Evolutionary conservation across 2,888 invertebrate genomes (phyloP), one percentile per base, ranked within the genome.

Genomic region (Diarsia dahlii): DNA sequence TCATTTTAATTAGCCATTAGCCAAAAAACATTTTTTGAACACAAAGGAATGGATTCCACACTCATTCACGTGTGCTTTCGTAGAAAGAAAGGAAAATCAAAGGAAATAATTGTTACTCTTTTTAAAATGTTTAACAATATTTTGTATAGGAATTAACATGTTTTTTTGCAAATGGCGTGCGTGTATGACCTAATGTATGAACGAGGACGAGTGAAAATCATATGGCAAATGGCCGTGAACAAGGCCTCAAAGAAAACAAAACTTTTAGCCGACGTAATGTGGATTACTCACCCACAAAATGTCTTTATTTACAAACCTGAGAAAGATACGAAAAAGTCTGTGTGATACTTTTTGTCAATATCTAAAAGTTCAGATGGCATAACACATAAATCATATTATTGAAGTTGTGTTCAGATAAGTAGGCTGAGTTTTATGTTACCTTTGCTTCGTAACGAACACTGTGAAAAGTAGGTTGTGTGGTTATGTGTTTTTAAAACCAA

Each of bases 241-340:
- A 12, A 45, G 8, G 45, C 23, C 48, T 48, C 28, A 28, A 23
- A 71, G 62, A 56, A 70, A 73, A 73, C 28, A 78, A 82, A 78
- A 69, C n/a, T n/a, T 65, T 74, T 62, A 50, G 68, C 71, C 68
- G 28, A 69, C 71, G n/a, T 65, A 71, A 79, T 52, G 12, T 50
- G 39, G 64, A 67, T 77, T 54, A 65, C n/a, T 70, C 50, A 52
- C 34, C 54, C 80, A 23, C 70, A 62, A 62, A 80, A 79, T 71
- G 23, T 56, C 63, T 63, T 65, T 78, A 78, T 78, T 81, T 71
- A 71, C 48, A n/a, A 66, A 63, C 34, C 23, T 34, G 20, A 12
- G 13, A 34, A 52, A 63, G 46, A 58, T 28, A 67, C 20, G 50
- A 67, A 46, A 74, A 74, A 79, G 52, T 10, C 34, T 72, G 8